These are phyloP conservation scores for Calephelis nemesis DNA, from an alignment of 1,140 invertebrate species.

Conservation along the genomic window DNA sequence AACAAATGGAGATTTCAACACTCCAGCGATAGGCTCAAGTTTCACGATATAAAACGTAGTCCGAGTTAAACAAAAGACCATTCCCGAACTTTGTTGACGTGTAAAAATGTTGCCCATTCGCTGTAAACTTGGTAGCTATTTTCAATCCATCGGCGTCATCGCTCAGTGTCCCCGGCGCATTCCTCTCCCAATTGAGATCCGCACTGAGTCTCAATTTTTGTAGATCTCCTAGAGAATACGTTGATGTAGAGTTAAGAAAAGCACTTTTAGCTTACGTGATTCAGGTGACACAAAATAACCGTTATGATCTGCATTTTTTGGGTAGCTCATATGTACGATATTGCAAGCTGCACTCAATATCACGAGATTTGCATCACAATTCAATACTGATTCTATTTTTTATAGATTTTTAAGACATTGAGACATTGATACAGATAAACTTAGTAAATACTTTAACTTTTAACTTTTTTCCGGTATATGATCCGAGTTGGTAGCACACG, in stretches of 20 bases:
- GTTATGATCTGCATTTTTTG: too few species aligned
- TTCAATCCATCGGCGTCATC: slow-evolving; percentile 21
- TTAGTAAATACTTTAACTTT: too few species aligned
- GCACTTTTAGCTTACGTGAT: too few species aligned
- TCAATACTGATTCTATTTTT: too few species aligned
- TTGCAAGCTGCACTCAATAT: too few species aligned
- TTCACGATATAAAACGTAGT: slow-evolving; percentile 16
- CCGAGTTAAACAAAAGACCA: slow-evolving; percentile 14
- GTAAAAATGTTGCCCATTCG: slow-evolving; percentile 20
- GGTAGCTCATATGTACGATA: too few species aligned
- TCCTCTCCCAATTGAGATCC: slow-evolving; percentile 18
- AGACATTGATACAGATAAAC: too few species aligned
- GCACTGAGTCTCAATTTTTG: slow-evolving; percentile 23
- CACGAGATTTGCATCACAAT: too few species aligned
- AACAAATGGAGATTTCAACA: slow-evolving; percentile 16
- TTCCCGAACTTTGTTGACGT: slow-evolving; percentile 20
- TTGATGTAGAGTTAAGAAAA: neutral
- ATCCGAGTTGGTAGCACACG: too few species aligned
- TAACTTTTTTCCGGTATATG: too few species aligned
- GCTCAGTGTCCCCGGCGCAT: slow-evolving; percentile 23
- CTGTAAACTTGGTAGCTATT: slow-evolving; percentile 17
- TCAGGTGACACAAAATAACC: too few species aligned
- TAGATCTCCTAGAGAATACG: neutral
- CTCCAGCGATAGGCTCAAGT: neutral
- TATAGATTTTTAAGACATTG: too few species aligned